Evolutionary conservation across 2,113 vertebrate species (phyloP).

Genomic region (Oryctolagus cuniculus): mOryCun1.1 NC_091448.1:63436001-63436500

Average conservation of each 20-base stretch:
- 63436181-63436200: constrained; percentile 13
- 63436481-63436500: too few species aligned
- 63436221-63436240: background rate
- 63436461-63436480: background rate
- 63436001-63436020: background rate
- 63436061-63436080: background rate
- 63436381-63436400: constrained; percentile 49
- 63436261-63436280: background rate
- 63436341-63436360: background rate
- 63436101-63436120: constrained; percentile 29
- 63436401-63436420: background rate
- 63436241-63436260: background rate
- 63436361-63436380: constrained; percentile 32
- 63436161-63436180: background rate
- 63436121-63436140: constrained; percentile 2
- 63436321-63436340: background rate
- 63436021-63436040: background rate
- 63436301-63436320: background rate
- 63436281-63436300: background rate
- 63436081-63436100: background rate
- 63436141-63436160: constrained; percentile 22
- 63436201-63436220: background rate
- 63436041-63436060: background rate
- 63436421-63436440: background rate
- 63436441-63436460: background rate